Evolutionary conservation across 2,888 invertebrate species (phyloP).

Genomic region (Diaperis boleti): DNA sequence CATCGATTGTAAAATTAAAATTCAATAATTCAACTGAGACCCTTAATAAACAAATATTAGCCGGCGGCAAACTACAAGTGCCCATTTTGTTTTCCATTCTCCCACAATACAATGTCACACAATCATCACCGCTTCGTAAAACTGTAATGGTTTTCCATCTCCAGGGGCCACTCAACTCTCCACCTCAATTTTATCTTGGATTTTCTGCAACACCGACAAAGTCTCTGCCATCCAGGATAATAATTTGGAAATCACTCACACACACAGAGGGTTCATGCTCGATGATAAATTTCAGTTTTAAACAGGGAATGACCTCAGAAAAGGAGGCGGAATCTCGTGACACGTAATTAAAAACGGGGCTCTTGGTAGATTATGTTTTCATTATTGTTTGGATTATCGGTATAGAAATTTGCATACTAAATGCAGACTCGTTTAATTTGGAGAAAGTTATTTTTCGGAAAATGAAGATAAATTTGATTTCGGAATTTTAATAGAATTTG

Average conservation of each 20-base stretch:
- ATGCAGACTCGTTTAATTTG: neutral
- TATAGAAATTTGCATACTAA: conserved; percentile 15
- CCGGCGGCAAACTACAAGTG: conserved; percentile 1
- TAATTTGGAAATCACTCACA: neutral
- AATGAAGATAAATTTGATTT: neutral
- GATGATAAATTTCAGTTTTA: conserved; percentile 3
- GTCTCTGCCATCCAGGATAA: neutral
- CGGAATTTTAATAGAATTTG: neutral
- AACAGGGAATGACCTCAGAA: neutral
- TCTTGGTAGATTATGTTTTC: conserved; percentile 10
- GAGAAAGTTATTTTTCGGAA: neutral
- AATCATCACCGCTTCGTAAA: neutral
- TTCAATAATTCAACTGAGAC: too few relatives aligned
- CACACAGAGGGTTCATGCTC: too few relatives aligned
- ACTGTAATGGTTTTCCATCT: neutral
- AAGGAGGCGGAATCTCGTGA: neutral
- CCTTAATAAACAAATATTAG: too few relatives aligned
- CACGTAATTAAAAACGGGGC: conserved; percentile 9
- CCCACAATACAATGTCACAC: neutral
- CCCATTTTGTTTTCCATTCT: too few relatives aligned
- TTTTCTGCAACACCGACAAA: conserved; percentile 6
- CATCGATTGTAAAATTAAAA: too few relatives aligned
- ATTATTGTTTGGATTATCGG: conserved; percentile 14
- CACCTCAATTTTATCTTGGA: conserved; percentile 8
- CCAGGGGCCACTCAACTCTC: conserved; percentile 6